Conservation (phyloP, 1,140 invertebrate species). For the Gryllus bimaculatus region DNA sequence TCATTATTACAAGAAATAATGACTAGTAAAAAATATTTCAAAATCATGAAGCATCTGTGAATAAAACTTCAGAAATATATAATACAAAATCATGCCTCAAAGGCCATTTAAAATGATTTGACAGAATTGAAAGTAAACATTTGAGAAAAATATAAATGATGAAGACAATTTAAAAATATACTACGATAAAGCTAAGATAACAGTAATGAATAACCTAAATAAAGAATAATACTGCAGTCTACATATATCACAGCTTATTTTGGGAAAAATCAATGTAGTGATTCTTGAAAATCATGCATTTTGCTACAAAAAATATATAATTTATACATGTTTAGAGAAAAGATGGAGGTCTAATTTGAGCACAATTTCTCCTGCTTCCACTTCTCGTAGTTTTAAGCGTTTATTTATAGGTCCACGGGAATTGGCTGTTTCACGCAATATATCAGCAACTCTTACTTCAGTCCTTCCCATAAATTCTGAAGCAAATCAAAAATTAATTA, state of each 20-base stretch:
- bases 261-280: neutral
- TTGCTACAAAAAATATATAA: neutral
- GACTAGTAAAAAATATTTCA: too few species aligned
- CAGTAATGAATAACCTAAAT: too few species aligned
- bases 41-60: too few species aligned
- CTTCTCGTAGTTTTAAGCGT: slow-evolving; percentile 58
- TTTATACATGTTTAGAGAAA: slow-evolving; percentile 37
- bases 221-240: neutral
- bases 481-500: slow-evolving; percentile 15
- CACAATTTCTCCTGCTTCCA: slow-evolving; percentile 58
- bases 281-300: too few species aligned
- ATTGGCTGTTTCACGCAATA: slow-evolving; percentile 49
- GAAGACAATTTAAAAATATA: too few species aligned
- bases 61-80: too few species aligned
- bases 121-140: too few species aligned
- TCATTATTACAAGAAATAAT: too few species aligned
- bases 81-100: too few species aligned
- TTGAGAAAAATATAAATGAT: too few species aligned
- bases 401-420: slow-evolving; percentile 59
- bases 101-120: too few species aligned
- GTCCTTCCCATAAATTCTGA: slow-evolving; percentile 68
- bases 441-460: slow-evolving; percentile 59
- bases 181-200: too few species aligned
- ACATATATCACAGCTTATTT: neutral
- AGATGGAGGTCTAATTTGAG: slow-evolving; percentile 66